A percentile compares a stretch with the other conserved stretches of the same genome.
These are phyloP conservation scores for Listronotus oregonensis DNA, from an alignment of 1,140 invertebrate genomes.

Conservation along the genomic window DNA sequence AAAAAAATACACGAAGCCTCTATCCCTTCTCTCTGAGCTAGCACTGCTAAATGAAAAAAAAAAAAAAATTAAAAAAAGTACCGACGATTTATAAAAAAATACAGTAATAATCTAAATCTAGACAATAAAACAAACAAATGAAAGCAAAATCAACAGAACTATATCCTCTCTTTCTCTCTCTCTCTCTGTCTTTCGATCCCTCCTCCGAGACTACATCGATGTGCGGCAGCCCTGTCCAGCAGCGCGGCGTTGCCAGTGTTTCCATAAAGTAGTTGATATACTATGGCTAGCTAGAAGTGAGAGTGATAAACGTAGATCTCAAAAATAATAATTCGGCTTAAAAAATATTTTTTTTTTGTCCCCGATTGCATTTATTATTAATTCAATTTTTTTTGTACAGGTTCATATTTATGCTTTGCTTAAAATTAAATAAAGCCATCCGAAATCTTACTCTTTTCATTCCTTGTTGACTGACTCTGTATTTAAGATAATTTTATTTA, in stretches of 20 bases:
- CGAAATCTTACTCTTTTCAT: too few relatives aligned
- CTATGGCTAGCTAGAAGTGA: too few relatives aligned
- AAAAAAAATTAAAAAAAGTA: not conserved
- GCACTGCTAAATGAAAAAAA: constrained; percentile 22
- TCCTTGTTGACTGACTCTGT: too few relatives aligned
- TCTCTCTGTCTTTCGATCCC: not conserved
- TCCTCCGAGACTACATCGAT: constrained; percentile 12
- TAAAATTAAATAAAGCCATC: too few relatives aligned
- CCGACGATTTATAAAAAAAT: too few relatives aligned
- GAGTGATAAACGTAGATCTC: not conserved
- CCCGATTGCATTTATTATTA: too few relatives aligned
- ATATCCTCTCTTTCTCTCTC: not conserved
- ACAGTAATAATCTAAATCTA: constrained; percentile 13
- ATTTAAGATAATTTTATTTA: too few relatives aligned
- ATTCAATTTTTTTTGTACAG: too few relatives aligned
- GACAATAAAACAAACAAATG: constrained; percentile 15
- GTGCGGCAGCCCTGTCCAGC: constrained; percentile 19
- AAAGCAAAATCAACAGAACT: not conserved
- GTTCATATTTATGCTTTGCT: too few relatives aligned
- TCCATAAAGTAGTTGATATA: constrained; percentile 16
- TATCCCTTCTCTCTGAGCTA: constrained; percentile 23
- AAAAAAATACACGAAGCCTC: not conserved
- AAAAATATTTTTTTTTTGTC: too few relatives aligned
- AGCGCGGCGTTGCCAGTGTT: constrained; percentile 8
- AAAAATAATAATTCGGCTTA: too few relatives aligned